A percentile compares a stretch with the other conserved stretches of the same genome.
Conservation (phyloP, 2,113 vertebrate genomes). For the Tragelaphus buxtoni region DNA sequence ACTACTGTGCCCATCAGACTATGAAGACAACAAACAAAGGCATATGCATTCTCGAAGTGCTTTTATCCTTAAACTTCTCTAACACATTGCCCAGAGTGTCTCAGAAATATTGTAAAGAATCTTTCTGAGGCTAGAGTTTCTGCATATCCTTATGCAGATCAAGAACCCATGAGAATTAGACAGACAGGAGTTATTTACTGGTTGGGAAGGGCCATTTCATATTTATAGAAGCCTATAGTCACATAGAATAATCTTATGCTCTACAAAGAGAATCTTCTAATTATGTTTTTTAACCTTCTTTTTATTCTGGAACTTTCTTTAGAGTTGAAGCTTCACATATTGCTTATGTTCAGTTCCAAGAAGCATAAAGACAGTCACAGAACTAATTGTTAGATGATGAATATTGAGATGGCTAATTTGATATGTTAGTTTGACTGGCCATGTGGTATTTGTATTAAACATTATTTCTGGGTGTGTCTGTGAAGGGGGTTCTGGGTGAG, state of each 20-base stretch:
- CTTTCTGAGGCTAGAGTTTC: background rate
- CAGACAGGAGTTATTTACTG: background rate
- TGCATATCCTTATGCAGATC: background rate
- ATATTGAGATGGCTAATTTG: background rate
- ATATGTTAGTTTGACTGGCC: background rate
- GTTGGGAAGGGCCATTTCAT: background rate
- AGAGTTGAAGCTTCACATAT: background rate
- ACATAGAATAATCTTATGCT: background rate
- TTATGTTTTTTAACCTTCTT: background rate
- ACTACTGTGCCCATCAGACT: background rate
- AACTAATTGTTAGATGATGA: background rate
- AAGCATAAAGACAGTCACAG: background rate
- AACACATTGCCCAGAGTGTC: background rate
- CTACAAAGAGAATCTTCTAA: background rate
- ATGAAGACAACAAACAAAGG: background rate
- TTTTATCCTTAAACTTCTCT: background rate
- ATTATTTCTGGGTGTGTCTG: background rate
- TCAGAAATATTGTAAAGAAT: background rate
- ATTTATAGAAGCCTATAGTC: background rate
- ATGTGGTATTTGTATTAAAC: background rate
- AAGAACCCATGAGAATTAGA: background rate
- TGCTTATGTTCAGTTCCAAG: background rate
- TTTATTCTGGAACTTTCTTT: background rate
- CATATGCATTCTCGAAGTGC: rapidly evolving
- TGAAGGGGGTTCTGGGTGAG: background rate